Evolutionary conservation across 1,140 invertebrate genomes (phyloP).

Genomic region (Drosophila sproati): DNA sequence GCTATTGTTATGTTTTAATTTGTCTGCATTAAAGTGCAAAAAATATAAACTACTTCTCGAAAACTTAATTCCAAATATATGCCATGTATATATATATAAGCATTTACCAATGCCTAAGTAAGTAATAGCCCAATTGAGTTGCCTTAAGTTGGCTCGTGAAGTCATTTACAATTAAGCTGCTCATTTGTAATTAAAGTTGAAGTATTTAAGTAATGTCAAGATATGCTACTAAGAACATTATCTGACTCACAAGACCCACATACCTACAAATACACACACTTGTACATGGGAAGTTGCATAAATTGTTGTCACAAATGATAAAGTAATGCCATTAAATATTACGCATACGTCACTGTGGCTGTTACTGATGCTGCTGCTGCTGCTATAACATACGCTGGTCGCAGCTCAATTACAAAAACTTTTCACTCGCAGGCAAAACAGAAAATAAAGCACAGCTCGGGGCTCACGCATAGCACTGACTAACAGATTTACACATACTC

Average conservation of each 20-base stretch:
- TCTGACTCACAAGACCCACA: neutral
- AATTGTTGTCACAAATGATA: constrained; percentile 67
- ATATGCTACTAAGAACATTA: constrained; percentile 1
- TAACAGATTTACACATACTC: constrained; percentile 61
- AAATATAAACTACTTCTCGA: too few relatives aligned
- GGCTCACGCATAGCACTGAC: constrained; percentile 18
- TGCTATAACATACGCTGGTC: constrained; percentile 3
- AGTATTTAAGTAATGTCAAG: constrained; percentile 41
- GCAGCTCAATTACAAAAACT: constrained; percentile 75
- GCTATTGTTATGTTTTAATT: too few relatives aligned
- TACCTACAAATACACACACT: neutral
- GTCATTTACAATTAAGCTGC: constrained; percentile 29
- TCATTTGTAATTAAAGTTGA: constrained; percentile 58
- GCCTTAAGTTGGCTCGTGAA: neutral
- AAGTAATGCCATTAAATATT: constrained; percentile 76
- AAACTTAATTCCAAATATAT: too few relatives aligned
- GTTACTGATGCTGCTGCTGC: neutral
- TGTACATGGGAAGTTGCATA: constrained; percentile 22
- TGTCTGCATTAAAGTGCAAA: too few relatives aligned
- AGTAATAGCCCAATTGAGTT: neutral
- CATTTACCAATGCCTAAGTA: neutral
- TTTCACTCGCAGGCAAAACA: constrained; percentile 39
- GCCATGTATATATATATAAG: neutral
- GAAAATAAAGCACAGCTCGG: constrained; percentile 44
- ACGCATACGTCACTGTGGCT: constrained; percentile 49